Percentiles rank a stretch among this genome's conserved stretches.
These are phyloP conservation scores for Pholis gunnellus DNA, from an alignment of 2,113 vertebrate species.

Conservation along the genomic window DNA sequence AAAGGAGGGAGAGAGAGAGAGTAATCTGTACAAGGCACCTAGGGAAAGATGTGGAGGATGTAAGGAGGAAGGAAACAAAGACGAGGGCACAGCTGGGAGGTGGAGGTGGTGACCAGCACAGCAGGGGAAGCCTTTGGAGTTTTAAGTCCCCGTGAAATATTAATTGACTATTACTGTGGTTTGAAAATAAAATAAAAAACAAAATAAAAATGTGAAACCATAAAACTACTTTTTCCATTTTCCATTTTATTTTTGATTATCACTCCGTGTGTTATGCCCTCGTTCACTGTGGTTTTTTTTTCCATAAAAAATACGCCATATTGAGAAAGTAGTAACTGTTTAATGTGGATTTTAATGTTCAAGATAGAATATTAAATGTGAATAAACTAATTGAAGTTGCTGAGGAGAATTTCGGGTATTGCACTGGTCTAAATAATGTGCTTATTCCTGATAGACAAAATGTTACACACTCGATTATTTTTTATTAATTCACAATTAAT, in stretches of 20 bases:
- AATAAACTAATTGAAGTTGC: neutral
- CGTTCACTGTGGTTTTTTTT: neutral
- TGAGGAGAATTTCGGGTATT: neutral
- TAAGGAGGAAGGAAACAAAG: conserved; percentile 40
- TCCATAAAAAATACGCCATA: neutral
- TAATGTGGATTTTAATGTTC: neutral
- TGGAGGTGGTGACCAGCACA: neutral
- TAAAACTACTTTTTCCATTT: neutral
- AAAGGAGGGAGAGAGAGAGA: conserved; percentile 4
- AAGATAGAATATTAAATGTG: neutral
- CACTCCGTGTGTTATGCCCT: neutral
- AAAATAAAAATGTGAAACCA: neutral
- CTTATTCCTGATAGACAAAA: neutral
- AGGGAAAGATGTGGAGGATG: conserved; percentile 43
- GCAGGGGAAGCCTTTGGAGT: neutral
- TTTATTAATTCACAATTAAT: neutral
- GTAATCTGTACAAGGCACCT: conserved; percentile 64
- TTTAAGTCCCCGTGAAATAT: neutral
- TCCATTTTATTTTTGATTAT: neutral
- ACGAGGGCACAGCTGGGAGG: conserved; percentile 6
- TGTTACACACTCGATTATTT: neutral
- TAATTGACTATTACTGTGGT: neutral
- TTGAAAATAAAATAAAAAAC: neutral
- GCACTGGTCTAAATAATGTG: neutral
- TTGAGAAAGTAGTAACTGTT: neutral